Conservation (phyloP, 1,140 invertebrate species). For the Scylla paramamosain region DNA sequence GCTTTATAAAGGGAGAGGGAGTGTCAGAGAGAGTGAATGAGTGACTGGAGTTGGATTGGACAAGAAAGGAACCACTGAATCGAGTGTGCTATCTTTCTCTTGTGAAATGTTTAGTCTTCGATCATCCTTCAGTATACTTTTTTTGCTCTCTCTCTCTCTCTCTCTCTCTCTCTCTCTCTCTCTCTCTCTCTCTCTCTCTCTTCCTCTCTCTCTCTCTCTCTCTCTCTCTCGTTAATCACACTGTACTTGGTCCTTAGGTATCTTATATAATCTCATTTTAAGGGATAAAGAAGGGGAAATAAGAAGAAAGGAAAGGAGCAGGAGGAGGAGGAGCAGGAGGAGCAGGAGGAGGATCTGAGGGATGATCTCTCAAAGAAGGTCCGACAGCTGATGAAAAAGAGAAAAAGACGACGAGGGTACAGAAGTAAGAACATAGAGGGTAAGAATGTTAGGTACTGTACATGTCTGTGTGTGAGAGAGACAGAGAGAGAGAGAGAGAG, state of each 20-base stretch:
- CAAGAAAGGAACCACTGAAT: background rate
- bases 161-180: background rate
- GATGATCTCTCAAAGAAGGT: conserved; percentile 10
- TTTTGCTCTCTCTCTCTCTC: background rate
- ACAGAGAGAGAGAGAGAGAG: too few relatives aligned
- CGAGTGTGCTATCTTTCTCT: too few relatives aligned
- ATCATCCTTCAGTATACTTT: background rate
- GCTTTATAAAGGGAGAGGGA: background rate
- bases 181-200: background rate
- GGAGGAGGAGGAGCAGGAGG: background rate
- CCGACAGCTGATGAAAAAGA: conserved; percentile 1
- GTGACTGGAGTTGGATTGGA: background rate
- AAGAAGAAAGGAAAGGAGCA: background rate
- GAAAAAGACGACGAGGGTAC: background rate
- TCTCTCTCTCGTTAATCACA: background rate
- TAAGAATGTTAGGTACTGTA: background rate
- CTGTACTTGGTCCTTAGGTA: background rate
- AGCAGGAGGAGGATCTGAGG: background rate
- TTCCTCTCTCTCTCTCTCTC: background rate
- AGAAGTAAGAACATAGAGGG: background rate
- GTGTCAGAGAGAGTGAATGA: background rate
- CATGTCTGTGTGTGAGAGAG: too few relatives aligned
- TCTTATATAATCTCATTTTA: background rate
- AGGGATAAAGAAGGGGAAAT: background rate
- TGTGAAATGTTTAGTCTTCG: too few relatives aligned